phyloP scores from a whole-genome alignment of 1,140 invertebrate genomes.

The Neodiprion fabricii region DNA sequence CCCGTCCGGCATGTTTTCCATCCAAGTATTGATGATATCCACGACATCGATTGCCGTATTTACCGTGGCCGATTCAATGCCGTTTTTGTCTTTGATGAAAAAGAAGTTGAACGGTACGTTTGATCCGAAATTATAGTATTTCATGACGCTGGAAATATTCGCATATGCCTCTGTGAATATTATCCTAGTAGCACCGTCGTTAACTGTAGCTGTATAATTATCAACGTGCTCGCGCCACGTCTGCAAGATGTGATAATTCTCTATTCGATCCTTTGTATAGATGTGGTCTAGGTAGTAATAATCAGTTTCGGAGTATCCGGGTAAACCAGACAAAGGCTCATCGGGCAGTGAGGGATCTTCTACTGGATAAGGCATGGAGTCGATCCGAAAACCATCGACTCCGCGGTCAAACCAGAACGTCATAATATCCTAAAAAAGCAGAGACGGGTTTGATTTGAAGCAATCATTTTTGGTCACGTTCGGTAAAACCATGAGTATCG shows the following conservation, averaged over 20 bases:
- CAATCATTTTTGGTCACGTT: neutral
- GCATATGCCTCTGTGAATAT: conserved; percentile 66
- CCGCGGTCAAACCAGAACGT: conserved; percentile 78
- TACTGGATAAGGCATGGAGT: conserved; percentile 67
- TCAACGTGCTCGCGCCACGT: conserved; percentile 67
- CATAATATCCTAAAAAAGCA: conserved; percentile 65
- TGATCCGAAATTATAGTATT: conserved; percentile 65
- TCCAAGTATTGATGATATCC: conserved; percentile 56
- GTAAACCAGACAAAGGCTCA: conserved; percentile 62
- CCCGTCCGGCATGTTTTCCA: conserved; percentile 54
- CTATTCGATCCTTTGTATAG: conserved; percentile 67
- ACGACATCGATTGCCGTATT: conserved; percentile 55
- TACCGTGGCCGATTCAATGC: conserved; percentile 49
- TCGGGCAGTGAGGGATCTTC: conserved; percentile 65
- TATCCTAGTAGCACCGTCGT: conserved; percentile 40
- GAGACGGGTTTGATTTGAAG: conserved; percentile 5
- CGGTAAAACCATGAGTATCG: neutral
- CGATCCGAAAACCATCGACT: conserved; percentile 78
- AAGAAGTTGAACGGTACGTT: conserved; percentile 71
- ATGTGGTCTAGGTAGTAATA: conserved; percentile 67
- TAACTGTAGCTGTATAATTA: conserved; percentile 50
- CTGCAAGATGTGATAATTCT: conserved; percentile 66
- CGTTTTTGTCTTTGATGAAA: conserved; percentile 68
- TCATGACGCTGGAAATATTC: conserved; percentile 59
- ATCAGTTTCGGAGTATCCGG: conserved; percentile 52